Base-by-base conservation (phyloP, 2,797 vertebrate species). In the Diplodus sargus region DNA sequence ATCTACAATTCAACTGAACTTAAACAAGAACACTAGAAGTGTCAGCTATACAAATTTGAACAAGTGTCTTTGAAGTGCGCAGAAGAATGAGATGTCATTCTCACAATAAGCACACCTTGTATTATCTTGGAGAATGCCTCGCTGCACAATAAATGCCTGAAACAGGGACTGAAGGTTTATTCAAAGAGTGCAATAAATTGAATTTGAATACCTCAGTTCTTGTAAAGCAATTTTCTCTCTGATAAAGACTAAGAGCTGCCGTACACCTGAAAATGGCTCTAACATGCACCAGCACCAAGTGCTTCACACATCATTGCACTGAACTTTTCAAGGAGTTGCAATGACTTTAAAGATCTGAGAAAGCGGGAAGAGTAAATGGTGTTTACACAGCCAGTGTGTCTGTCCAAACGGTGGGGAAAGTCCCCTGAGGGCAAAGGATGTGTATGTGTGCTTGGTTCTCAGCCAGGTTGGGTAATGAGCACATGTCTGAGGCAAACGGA, bases 331-430 rank as follows among this genome's bases (percentile, higher is more conserved):
- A 60, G 10, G 39, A 48, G 59, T 18, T 39, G 15, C 47, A 11
- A 3, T 11, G 65, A 68, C 28, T 74, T 64, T 4, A 18, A 52
- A 66, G 45, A 51, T 45, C 25, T 14, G 10, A 45, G 42, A 68
- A 51, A 85, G 42, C 2, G 63, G 49, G 45, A 2, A 13, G 18
- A 68, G 3, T 22, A 45, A 45, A 66, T 65, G 20, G 18, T 64
- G 64, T 85, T 84, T 78, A 60, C 43, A 39, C 49, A 76, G 62
- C 1, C 1, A 74, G 62, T 15, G 48, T 42, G 25, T 74, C 62
- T 52, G 62, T 51, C 2, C 30, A 64, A 45, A 74, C 67, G 39
- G 51, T 47, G 30, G 5, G 56, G 54, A 62, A 70, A 75, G 25
- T 25, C 56, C 78, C 73, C 30, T 17, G 30, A 13, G 65, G n/a